These are phyloP conservation scores for Parthenolecanium corni DNA, from an alignment of 2,888 invertebrate species.

Conservation along the genomic window DNA sequence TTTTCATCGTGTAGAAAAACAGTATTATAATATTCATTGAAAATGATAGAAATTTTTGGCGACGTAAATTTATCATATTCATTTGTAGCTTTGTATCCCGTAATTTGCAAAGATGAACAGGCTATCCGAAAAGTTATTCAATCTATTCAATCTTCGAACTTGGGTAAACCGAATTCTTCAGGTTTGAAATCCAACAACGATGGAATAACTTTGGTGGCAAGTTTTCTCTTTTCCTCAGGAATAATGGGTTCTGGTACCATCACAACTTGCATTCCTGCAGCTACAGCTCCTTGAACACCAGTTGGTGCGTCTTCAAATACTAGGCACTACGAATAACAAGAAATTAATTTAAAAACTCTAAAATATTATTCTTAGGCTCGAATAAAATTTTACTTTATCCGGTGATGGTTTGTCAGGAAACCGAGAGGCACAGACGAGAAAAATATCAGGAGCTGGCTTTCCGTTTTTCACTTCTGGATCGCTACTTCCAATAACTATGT, in stretches of 20 bases:
- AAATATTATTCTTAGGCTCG: too few species aligned
- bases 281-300: conserved; percentile 65
- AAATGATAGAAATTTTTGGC: too few species aligned
- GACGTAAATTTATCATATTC: too few species aligned
- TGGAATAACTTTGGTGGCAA: conserved; percentile 58
- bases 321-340: conserved; percentile 53
- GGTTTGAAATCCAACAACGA: conserved; percentile 69
- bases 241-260: conserved; percentile 62
- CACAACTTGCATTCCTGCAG: conserved; percentile 75
- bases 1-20: too few species aligned
- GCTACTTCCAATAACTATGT: conserved; percentile 67
- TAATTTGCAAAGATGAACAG: too few species aligned
- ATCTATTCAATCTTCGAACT: conserved; percentile 39
- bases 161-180: conserved; percentile 73
- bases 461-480: conserved; percentile 75
- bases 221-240: conserved; percentile 41
- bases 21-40: too few species aligned
- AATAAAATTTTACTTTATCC: conserved; percentile 43
- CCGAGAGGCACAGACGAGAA: conserved; percentile 59
- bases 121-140: too few species aligned
- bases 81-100: too few species aligned
- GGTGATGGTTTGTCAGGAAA: conserved; percentile 57
- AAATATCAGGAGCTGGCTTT: conserved; percentile 84
- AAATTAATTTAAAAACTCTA: too few species aligned
- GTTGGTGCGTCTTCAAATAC: conserved; percentile 90